Evolutionary conservation across 2,888 invertebrate species (phyloP).

Genomic region (Teinopalpus imperialis): DNA sequence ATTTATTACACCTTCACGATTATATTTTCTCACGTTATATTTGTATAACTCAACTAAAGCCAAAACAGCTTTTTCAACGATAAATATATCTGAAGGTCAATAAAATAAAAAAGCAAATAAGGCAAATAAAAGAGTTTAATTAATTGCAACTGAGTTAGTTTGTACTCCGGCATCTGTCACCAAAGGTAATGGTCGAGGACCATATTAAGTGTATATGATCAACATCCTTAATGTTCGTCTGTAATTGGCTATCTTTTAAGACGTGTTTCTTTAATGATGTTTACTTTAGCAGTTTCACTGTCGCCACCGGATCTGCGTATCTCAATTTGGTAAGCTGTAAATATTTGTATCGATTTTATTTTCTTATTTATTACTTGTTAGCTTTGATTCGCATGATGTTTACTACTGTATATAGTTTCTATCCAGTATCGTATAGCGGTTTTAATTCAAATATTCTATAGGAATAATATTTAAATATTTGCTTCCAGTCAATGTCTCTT

Average conservation of each 20-base stretch:
- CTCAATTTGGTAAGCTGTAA: slow-evolving; percentile 15
- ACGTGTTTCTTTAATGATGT: slow-evolving; percentile 20
- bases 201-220: slow-evolving; percentile 6
- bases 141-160: slow-evolving; percentile 3
- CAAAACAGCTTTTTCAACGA: no score
- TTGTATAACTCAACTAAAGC: no score
- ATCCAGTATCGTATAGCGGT: not conserved
- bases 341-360: slow-evolving; percentile 16
- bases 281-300: slow-evolving; percentile 15
- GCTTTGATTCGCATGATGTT: not conserved
- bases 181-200: slow-evolving; percentile 2
- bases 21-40: no score
- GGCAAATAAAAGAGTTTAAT: no score
- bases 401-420: slow-evolving; percentile 3
- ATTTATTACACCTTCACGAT: no score
- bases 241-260: slow-evolving; percentile 19
- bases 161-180: slow-evolving; percentile 14
- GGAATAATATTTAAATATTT: no score
- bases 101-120: no score
- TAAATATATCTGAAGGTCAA: no score
- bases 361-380: slow-evolving; percentile 10
- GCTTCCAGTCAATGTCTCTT: no score
- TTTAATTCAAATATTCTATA: no score
- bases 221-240: slow-evolving; percentile 14
- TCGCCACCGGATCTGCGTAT: slow-evolving; percentile 11